Conservation (phyloP, 1,140 invertebrate species). For the Magallana ariakensis region DNA sequence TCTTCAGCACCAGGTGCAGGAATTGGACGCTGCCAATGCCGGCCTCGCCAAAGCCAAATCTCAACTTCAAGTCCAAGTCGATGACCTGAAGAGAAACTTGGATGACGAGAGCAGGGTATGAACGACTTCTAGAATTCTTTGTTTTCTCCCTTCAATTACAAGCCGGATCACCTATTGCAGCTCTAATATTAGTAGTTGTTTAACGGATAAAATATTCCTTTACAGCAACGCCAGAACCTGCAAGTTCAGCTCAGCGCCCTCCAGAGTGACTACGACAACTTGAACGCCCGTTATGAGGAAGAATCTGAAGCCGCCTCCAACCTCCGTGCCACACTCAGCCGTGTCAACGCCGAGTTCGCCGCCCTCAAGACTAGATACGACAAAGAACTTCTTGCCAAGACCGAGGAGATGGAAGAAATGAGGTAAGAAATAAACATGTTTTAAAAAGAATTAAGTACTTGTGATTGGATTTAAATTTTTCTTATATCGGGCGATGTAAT, state of each 20-base stretch:
- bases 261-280: slow-evolving; percentile 78
- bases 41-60: slow-evolving; percentile 76
- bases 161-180: not conserved
- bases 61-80: slow-evolving; percentile 72
- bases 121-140: not conserved
- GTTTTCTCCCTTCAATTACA: not conserved
- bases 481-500: not conserved
- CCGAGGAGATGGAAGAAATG: slow-evolving; percentile 78
- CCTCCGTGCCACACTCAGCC: slow-evolving; percentile 73
- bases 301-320: slow-evolving; percentile 75
- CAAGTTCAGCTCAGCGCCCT: slow-evolving; percentile 75
- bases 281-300: slow-evolving; percentile 78
- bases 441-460: not conserved
- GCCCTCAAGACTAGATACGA: slow-evolving; percentile 77
- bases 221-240: slow-evolving; percentile 77
- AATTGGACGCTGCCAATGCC: slow-evolving; percentile 77
- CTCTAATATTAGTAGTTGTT: not conserved
- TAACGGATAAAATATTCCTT: slow-evolving; percentile 25
- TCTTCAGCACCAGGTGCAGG: slow-evolving; percentile 78
- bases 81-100: slow-evolving; percentile 77
- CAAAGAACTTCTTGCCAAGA: slow-evolving; percentile 76
- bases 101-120: slow-evolving; percentile 79
- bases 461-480: too few species aligned
- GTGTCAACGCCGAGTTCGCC: slow-evolving; percentile 73
- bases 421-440: slow-evolving; percentile 62